Base-by-base conservation (phyloP, 2,113 vertebrate species). In the sheep (Ovis aries) region DNA sequence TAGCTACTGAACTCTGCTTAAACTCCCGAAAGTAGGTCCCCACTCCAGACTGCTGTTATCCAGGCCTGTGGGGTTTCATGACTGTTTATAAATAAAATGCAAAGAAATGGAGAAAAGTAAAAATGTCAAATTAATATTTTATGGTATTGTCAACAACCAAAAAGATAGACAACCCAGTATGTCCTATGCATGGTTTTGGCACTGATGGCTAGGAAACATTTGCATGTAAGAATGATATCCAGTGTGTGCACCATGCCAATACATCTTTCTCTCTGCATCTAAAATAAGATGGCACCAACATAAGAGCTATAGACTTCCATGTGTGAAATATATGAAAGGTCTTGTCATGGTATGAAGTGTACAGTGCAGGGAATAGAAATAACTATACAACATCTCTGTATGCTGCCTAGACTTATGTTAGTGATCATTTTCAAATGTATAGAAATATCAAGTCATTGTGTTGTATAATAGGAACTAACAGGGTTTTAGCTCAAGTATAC, bases 1-100 rank as follows among this genome's bases (percentile, higher is more conserved):
- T 84, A 98, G 94, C 92, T 96, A 98, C 27, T 97, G 93, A 98
- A 93, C 33, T 52, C 25, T 96, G 25, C 6, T 77, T 97, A 97
- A 98, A 94, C 85, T 92, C 52, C 6, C 85, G 95, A 95, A 0
- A 15, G 48, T 36, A 86, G 89, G 29, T 59, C 17, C n/a, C 33
- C 55, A 64, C 23, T 57, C 43, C 59, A 60, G 27, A 90, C 23
- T 78, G 27, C 48, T 45, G 29, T 55, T 96, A 80, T 91, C 52
- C 81, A 62, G 78, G 71, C 77, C 74, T 11, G 23, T 88, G 84
- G 71, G 40, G 71, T 88, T 88, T 87, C 84, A 95, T 40, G 62
- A 53, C 13, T 91, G 8, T 77, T 95, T 80, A 77, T 84, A 94
- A 94, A 57, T 27, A 97, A 97, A 87, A 94, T 77, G 71, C 7